phyloP scores from a whole-genome alignment of 2,888 invertebrate species.

The Drosophila mettleri region DNA sequence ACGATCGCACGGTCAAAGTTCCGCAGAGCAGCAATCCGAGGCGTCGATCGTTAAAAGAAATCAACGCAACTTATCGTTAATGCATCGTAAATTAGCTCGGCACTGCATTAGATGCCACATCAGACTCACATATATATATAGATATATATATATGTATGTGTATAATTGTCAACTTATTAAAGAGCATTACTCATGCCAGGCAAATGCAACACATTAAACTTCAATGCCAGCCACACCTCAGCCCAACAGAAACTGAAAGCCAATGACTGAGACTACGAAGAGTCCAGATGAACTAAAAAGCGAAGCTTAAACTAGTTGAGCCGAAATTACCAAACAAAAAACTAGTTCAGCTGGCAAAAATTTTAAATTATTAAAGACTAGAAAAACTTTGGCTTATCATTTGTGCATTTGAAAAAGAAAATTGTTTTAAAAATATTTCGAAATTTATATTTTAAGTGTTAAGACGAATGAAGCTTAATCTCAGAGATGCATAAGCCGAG shows the following conservation, averaged over 20 bases:
- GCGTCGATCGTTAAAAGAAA: slow-evolving; percentile 39
- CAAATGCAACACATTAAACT: slow-evolving; percentile 17
- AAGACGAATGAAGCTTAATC: background rate
- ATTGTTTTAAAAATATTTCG: too few relatives aligned
- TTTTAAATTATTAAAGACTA: too few relatives aligned
- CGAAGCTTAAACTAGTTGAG: background rate
- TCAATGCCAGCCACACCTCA: slow-evolving; percentile 26
- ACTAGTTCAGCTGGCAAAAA: background rate
- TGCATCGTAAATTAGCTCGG: slow-evolving; percentile 49
- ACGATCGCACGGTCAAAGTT: slow-evolving; percentile 42
- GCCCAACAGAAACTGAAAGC: slow-evolving; percentile 15
- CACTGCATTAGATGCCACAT: slow-evolving; percentile 50
- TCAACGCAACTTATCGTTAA: slow-evolving; percentile 54
- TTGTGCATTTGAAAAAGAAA: too few relatives aligned
- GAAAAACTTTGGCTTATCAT: too few relatives aligned
- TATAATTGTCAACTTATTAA: slow-evolving; percentile 47
- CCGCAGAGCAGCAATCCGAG: slow-evolving; percentile 13
- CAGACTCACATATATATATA: background rate
- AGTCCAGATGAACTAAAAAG: background rate
- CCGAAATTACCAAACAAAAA: background rate
- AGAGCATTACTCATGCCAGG: slow-evolving; percentile 43
- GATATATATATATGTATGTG: background rate
- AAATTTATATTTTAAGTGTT: too few relatives aligned
- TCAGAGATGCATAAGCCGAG: background rate
- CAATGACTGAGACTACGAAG: background rate